These are phyloP conservation scores for Podilymbus podiceps DNA, from an alignment of 2,113 vertebrate species.

Conservation along the genomic window DNA sequence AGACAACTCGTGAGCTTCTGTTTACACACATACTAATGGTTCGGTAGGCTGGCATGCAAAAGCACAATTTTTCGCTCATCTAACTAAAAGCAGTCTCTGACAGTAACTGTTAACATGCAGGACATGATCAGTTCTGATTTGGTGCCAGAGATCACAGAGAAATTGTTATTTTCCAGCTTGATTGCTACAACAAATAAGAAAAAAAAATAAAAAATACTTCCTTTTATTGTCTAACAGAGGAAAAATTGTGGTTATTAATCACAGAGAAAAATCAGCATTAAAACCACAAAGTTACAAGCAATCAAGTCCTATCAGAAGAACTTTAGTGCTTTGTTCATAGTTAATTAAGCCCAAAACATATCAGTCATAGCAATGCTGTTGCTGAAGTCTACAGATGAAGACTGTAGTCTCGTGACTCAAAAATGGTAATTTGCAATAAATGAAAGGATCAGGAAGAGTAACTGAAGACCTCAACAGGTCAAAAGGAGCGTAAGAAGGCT, in stretches of 20 bases:
- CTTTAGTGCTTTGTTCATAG: background rate
- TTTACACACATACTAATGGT: background rate
- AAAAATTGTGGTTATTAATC: background rate
- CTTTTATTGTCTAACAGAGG: background rate
- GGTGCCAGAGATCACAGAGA: background rate
- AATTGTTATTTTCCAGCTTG: background rate
- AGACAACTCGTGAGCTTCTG: rapidly evolving
- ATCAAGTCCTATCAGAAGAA: background rate
- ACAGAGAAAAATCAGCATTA: background rate
- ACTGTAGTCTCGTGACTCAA: rapidly evolving
- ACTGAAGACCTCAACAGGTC: background rate
- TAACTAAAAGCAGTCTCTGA: background rate
- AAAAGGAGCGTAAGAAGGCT: no score
- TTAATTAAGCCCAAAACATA: background rate
- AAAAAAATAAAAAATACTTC: background rate
- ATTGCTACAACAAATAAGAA: background rate
- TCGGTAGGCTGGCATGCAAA: background rate
- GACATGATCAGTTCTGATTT: background rate
- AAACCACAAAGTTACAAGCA: background rate
- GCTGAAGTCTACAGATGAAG: rapidly evolving
- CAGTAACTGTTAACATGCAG: background rate
- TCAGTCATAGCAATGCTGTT: no score
- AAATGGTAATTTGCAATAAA: rapidly evolving
- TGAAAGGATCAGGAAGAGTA: background rate
- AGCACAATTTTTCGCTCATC: background rate